Conservation (phyloP, 2,797 vertebrate genomes). For the Erpetoichthys calabaricus region DNA sequence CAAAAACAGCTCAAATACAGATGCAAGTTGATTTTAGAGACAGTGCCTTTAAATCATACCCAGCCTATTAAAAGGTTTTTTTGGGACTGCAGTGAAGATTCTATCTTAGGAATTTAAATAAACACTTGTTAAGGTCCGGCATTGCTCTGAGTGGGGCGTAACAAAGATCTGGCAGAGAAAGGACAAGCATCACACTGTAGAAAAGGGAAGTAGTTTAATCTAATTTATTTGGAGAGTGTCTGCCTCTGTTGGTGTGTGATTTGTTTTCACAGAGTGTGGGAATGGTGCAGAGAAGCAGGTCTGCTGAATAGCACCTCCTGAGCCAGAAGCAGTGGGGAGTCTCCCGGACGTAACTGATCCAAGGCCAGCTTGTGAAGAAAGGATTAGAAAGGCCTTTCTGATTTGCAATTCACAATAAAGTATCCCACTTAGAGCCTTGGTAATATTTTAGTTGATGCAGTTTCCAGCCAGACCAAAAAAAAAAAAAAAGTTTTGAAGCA, state of each 20-base stretch:
- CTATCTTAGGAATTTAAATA: too few relatives aligned
- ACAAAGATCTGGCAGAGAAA: constrained; percentile 75
- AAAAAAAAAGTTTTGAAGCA: constrained; percentile 11
- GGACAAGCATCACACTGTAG: constrained; percentile 70
- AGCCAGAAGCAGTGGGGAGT: constrained; percentile 95
- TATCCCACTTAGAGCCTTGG: constrained; percentile 69
- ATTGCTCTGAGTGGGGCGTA: constrained; percentile 33
- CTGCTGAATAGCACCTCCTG: constrained; percentile 78
- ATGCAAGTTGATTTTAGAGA: too few relatives aligned
- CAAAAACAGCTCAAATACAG: too few relatives aligned
- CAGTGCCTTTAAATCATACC: too few relatives aligned
- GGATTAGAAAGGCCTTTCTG: constrained; percentile 87
- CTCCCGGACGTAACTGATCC: constrained; percentile 69
- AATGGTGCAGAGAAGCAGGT: constrained; percentile 75
- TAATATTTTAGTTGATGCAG: constrained; percentile 74
- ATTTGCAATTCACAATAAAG: constrained; percentile 94
- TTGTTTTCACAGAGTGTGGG: constrained; percentile 83
- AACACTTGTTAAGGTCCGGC: too few relatives aligned
- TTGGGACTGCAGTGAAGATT: too few relatives aligned
- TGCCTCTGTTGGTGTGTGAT: constrained; percentile 54
- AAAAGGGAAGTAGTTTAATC: constrained; percentile 87
- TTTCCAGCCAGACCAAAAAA: constrained; percentile 23
- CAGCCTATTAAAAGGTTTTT: too few relatives aligned
- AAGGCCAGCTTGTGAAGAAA: constrained; percentile 84
- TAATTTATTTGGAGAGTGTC: constrained; percentile 92